Percentiles rank a stretch among this genome's conserved stretches.
Evolutionary conservation across 1,140 invertebrate genomes (phyloP).

Genomic region (Lepidurus packardi): DNA sequence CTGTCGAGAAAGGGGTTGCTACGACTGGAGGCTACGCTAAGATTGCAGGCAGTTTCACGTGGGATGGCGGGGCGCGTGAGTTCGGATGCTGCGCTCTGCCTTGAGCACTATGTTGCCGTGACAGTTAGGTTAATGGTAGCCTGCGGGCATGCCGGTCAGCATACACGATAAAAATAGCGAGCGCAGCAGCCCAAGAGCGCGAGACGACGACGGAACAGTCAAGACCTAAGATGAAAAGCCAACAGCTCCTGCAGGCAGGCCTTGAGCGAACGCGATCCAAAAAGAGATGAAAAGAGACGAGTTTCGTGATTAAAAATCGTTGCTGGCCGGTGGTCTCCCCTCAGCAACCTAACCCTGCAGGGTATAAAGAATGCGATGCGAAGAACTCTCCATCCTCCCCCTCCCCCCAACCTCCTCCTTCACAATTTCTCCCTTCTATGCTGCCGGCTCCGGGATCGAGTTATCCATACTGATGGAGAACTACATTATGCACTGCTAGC

Average conservation of each 20-base stretch:
- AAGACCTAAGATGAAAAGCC: background rate
- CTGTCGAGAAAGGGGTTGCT: background rate
- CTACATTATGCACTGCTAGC: too few relatives aligned
- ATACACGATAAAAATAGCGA: background rate
- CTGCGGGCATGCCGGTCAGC: background rate
- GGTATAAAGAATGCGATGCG: background rate
- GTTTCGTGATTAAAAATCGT: conserved; percentile 10
- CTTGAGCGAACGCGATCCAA: background rate
- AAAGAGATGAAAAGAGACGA: conserved; percentile 10
- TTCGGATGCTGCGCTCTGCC: conserved; percentile 7
- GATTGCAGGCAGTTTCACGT: background rate
- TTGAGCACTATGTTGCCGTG: background rate
- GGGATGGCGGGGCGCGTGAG: background rate
- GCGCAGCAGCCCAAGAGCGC: background rate
- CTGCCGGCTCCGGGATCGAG: background rate
- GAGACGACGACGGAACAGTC: background rate
- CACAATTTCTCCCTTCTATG: too few relatives aligned
- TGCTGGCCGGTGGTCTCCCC: conserved; percentile 11
- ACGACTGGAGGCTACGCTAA: background rate
- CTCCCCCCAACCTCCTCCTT: background rate
- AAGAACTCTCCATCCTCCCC: background rate
- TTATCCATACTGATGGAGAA: background rate
- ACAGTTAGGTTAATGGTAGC: conserved; percentile 18
- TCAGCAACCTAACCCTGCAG: background rate
- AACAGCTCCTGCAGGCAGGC: background rate